Conservation (phyloP, 2,797 vertebrate genomes). For the Chaunax sp. region DNA sequence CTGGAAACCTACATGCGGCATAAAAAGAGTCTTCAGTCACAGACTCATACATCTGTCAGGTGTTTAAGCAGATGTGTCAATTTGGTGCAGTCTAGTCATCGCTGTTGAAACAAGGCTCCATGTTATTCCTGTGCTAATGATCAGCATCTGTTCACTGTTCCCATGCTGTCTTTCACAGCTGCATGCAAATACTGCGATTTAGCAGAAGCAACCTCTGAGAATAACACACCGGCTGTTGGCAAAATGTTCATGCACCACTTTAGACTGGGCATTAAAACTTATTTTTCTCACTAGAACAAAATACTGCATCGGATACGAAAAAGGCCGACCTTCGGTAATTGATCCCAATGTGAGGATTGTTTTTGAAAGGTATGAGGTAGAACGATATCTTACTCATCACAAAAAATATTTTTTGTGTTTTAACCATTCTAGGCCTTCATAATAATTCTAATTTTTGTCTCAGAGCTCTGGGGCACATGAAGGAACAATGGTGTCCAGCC, state of each 20-base stretch:
- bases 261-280: constrained; percentile 12
- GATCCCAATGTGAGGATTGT: not conserved
- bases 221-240: constrained; percentile 63
- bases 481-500: not conserved
- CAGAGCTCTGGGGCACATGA: not conserved
- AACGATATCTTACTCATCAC: no score
- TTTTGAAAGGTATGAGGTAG: no score
- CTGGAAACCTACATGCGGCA: not conserved
- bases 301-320: not conserved
- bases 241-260: constrained; percentile 27
- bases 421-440: no score
- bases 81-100: constrained; percentile 25
- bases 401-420: not conserved
- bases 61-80: constrained; percentile 45
- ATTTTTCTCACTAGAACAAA: not conserved
- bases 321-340: not conserved
- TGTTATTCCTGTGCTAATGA: constrained; percentile 61
- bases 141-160: constrained; percentile 72
- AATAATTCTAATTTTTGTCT: no score
- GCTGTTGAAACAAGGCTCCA: constrained; percentile 8
- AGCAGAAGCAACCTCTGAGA: constrained; percentile 43
- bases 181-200: constrained; percentile 54
- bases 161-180: constrained; percentile 54
- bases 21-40: not conserved
- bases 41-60: constrained; percentile 11